Evolutionary conservation across 2,888 invertebrate genomes (phyloP).

Genomic region (Polydrusus cervinus): DNA sequence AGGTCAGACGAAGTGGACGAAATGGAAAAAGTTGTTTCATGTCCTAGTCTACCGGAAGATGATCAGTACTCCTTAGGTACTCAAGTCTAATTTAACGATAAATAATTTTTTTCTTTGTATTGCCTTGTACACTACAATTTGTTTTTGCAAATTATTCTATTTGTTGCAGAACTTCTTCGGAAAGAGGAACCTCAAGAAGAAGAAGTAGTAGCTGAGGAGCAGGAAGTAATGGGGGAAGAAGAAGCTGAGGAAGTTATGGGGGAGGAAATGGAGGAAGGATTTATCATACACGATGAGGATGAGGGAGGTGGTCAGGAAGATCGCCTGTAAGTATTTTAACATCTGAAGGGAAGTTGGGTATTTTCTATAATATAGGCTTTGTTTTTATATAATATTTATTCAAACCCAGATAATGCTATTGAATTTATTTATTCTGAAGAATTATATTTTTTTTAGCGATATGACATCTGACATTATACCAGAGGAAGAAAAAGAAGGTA

Average conservation of each 20-base stretch:
- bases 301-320: not conserved
- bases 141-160: not conserved
- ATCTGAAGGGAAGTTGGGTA: no score
- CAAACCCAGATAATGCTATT: no score
- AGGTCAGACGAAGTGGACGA: conserved; percentile 53
- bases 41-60: conserved; percentile 62
- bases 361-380: no score
- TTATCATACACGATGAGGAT: not conserved
- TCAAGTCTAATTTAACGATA: no score
- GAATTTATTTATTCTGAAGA: no score
- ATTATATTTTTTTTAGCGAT: no score
- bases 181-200: conserved; percentile 40
- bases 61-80: conserved; percentile 55
- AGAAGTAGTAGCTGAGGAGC: conserved; percentile 31
- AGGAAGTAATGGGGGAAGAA: not conserved
- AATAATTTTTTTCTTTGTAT: no score
- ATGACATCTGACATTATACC: no score
- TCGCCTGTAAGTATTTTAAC: no score
- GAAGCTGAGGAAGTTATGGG: not conserved
- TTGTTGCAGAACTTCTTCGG: not conserved
- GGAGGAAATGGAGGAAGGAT: not conserved
- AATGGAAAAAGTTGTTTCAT: conserved; percentile 60
- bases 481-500: no score
- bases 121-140: no score
- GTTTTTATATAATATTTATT: no score